Evolutionary conservation across 1,140 invertebrate genomes (phyloP), one percentile per base, ranked within the genome.

Genomic region (Macrobrachium rosenbergii): DNA sequence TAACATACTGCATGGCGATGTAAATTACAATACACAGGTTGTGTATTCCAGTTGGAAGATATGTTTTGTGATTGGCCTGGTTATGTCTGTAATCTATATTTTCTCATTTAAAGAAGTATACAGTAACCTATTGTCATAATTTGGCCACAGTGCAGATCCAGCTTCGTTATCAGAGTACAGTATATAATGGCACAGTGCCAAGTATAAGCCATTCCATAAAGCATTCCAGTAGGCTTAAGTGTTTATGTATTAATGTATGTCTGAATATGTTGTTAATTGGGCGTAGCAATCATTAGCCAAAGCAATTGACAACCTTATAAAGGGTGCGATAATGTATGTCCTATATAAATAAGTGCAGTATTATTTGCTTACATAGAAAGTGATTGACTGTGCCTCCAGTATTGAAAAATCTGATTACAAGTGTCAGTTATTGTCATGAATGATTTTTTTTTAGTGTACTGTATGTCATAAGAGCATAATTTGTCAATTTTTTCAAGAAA

Each of bases 141-240:
- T 52, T 52, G 52, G 52, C 52, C 52, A 52, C 52, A 52, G 52
- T 52, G 3, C 28, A 37, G 28, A 37, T 37, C 28, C 28, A 37
- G 3, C 45, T 52, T 52, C 6, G 52, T 37, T 3, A 37, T 37
- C 28, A 37, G 3, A 37, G 28, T 37, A 37, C 28, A 37, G 28
- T 37, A 52, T 10, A 12, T 52, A 52, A 83, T 45, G 73, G 85
- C 58, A 67, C 79, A 75, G 78, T 87, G 85, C 85, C 78, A 87
- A 75, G 64, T 81, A 77, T 77, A 87, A 87, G 81, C 78, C 85
- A 87, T 87, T 87, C 85, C 85, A 87, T 87, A 43, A 64, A 73
- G 75, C 85, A 87, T 87, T 87, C 85, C 85, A 81, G 73, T 87
- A 87, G 78, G 73, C 63, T 87, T 82, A 86, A 87, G 78, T 58